Evolutionary conservation across 2,888 invertebrate genomes (phyloP), one percentile per base, ranked within the genome.

Genomic region (Volucella inflata): DNA sequence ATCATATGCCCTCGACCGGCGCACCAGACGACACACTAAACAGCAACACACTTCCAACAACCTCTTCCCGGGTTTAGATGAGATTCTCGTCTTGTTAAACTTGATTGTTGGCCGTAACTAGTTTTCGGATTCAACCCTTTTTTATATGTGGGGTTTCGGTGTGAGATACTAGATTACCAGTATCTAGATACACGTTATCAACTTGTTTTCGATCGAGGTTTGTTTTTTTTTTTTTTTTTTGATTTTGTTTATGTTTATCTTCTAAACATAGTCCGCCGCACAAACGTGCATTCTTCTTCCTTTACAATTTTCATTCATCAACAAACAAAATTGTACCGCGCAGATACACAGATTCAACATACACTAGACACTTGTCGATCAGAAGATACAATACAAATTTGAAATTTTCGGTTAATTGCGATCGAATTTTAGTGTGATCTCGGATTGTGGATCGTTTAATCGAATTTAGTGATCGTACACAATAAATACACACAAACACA

Each of bases 201-300:
- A 84, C 84, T 84, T 79, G 84, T 84, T 84, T 84, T 78, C 60
- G 77, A 78, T 77, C 44, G 77, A 68, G 6, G 30, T 30, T 30
- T 3, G 30, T 30, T 30, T 30, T 17, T 46, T 68, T 57, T n/a
- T 57, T 74, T 78, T 55, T 53, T 44, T 44, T n/a, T 62, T 44
- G 71, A 59, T 85, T 79, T 85, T 85, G 85, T 85, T 85, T 85
- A 85, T 85, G 85, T 85, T 85, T 77, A 76, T 80, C 76, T 85
- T 85, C 81, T 80, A 81, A 85, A 81, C 85, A 81, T 30, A 79
- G 48, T 65, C 70, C 46, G 75, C 75, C 30, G 30, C 30, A 30
- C 30, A 30, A 30, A 75, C 70, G 75, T 79, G 79, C 79, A 84
- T 84, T 84, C 84, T 79, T 83, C 46, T 30, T 30, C 30, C 6